Evolutionary conservation across 1,140 invertebrate species (phyloP), one percentile per base, ranked within the genome.

Genomic region (Heliothis virescens): DNA sequence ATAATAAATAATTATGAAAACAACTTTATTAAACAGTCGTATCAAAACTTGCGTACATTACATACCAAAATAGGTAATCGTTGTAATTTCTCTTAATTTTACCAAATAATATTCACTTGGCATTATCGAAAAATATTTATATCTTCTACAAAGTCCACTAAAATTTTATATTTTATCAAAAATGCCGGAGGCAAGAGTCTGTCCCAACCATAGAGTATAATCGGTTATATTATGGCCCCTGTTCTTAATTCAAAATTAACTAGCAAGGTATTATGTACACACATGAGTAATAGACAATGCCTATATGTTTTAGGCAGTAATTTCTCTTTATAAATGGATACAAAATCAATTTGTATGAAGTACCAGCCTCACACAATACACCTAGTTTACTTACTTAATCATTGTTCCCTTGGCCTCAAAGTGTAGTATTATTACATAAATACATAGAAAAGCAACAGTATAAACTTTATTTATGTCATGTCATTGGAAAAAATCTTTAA

Each of bases 371-470:
- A 41, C 34, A 41, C 34, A n/a, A n/a, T n/a, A n/a, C n/a, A n/a
- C n/a, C n/a, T n/a, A n/a, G n/a, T n/a, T n/a, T n/a, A n/a, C n/a
- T 29, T 47, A 76, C 1, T 7, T 81, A 73, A 71, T 83, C 83
- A 85, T 90, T 90, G 87, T 86, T 91, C 87, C 90, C 88, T 69
- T 85, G 76, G 85, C 85, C 85, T 88, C 83, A 87, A 75, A 79
- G 52, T 79, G 84, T 87, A 79, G 69, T 79, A 82, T 80, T 62
- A 29, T 47, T 79, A 81, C 63, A 34, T 50, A 52, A 71, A 71
- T 12, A 60, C 69, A 81, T 84, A 84, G 85, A 89, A 88, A 86
- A 86, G 85, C 85, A 83, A 83, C 87, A 90, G 85, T 74, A 55
- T 53, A 11, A 21, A 48, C 3, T 10, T 50, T 59, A 73, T 12